Evolutionary conservation across 2,113 vertebrate genomes (phyloP), one percentile per base, ranked within the genome.

Genomic region (Centropus unirufus): DNA sequence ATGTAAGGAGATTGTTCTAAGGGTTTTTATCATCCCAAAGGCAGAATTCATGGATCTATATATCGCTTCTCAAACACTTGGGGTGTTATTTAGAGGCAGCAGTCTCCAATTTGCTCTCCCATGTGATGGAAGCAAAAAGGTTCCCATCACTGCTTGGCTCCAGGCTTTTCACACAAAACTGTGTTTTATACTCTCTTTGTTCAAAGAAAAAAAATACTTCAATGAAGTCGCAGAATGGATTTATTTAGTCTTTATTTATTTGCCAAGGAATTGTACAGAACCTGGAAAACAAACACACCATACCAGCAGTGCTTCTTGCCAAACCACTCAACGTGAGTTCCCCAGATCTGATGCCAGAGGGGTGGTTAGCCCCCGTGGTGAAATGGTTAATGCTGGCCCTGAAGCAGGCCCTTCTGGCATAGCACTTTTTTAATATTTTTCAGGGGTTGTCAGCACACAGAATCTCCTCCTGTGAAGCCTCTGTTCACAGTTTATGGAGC

Each of bases 11-110:
- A 79, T 66, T 66, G 78, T 87, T 54, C 73, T 64, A 67, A 83
- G 87, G 58, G 58, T 14, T 92, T 93, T 89, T 82, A 75, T 96
- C 69, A 78, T 87, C 47, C 87, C 54, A 46, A 83, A 89, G 91
- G 78, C 83, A 93, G 54, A 15, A 51, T 57, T 69, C 81, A 75
- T 87, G 73, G 62, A 36, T 64, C 57, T 68, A 36, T 73, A 47
- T 40, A 91, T 81, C 83, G 79, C 39, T 91, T 72, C 66, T 82
- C 77, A 91, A 92, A 87, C 58, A 74, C 1, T 11, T 5, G 2
- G 34, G 21, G 6, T 91, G 80, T 89, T 91, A 91, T 93, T 93
- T 62, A 93, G 64, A 75, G 83, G 78, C 32, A 32, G 40, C 68
- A 77, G 42, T 66, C 91, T 95, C 59, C 61, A 72, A 91, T 79